Conservation (phyloP, 2,797 vertebrate species). For the Pseudochromis fuscus region DNA sequence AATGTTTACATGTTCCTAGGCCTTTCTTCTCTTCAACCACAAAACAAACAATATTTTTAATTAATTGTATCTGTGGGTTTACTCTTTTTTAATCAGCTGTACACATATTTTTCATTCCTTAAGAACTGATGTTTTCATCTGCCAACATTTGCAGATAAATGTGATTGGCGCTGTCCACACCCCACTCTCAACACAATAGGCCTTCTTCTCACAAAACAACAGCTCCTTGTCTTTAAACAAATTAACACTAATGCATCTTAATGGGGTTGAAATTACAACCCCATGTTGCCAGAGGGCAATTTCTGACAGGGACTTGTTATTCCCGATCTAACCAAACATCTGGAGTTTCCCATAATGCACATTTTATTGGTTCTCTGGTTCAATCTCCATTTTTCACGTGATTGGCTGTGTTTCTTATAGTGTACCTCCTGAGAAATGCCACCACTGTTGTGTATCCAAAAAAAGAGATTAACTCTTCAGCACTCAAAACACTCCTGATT, state of each 20-base stretch:
- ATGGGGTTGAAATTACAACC: slow-evolving; percentile 77
- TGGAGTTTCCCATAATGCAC: slow-evolving; percentile 63
- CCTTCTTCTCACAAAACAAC: slow-evolving; percentile 71
- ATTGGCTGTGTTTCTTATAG: slow-evolving; percentile 51
- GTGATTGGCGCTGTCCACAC: slow-evolving; percentile 60
- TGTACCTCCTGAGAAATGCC: slow-evolving; percentile 55
- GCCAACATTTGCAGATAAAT: slow-evolving; percentile 67
- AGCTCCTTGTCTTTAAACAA: slow-evolving; percentile 78
- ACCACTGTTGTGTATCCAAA: slow-evolving; percentile 81
- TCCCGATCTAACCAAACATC: slow-evolving; percentile 61
- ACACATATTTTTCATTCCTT: slow-evolving; percentile 62
- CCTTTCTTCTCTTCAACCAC: slow-evolving; percentile 26
- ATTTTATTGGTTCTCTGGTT: slow-evolving; percentile 56
- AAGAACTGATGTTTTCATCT: slow-evolving; percentile 62
- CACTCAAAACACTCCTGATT: slow-evolving; percentile 75
- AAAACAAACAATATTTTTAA: slow-evolving; percentile 44
- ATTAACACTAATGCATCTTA: slow-evolving; percentile 75
- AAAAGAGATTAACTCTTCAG: slow-evolving; percentile 74
- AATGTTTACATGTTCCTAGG: slow-evolving; percentile 37
- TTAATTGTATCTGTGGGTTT: slow-evolving; percentile 37
- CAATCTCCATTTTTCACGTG: slow-evolving; percentile 54
- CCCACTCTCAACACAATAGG: slow-evolving; percentile 63
- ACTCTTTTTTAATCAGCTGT: slow-evolving; percentile 15
- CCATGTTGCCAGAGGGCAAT: slow-evolving; percentile 48
- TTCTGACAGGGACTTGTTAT: slow-evolving; percentile 71